Conservation (phyloP, 1,140 invertebrate genomes). For the Periplaneta americana region DNA sequence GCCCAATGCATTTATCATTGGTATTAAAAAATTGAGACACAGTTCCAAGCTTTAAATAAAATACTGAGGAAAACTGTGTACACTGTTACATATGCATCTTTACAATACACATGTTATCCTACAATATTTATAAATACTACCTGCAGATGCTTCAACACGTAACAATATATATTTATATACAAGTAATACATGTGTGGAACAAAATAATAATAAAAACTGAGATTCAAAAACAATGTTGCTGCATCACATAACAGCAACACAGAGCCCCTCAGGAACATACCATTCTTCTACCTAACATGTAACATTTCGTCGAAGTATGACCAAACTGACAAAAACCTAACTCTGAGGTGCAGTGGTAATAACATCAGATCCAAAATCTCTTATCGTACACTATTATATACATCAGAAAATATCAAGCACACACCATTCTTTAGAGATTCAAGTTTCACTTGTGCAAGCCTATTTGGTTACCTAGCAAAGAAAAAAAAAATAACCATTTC, state of each 20-base stretch:
- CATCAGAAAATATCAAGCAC: no score
- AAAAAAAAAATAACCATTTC: neutral
- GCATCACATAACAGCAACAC: neutral
- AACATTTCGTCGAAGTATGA: neutral
- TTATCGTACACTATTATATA: no score
- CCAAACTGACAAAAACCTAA: neutral
- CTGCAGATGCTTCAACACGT: neutral
- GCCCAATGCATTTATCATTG: neutral
- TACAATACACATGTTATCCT: neutral
- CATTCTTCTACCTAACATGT: neutral
- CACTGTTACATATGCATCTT: neutral
- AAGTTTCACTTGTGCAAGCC: neutral
- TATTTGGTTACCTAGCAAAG: no score
- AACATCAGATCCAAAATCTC: neutral
- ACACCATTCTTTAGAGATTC: neutral
- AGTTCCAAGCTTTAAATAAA: neutral
- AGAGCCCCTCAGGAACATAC: neutral
- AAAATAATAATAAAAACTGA: neutral
- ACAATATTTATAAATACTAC: neutral
- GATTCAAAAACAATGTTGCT: neutral
- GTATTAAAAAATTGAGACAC: neutral
- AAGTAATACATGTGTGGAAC: neutral
- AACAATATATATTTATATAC: neutral
- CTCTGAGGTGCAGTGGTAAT: neutral
- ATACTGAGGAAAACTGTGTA: neutral